Percentiles rank a stretch among this genome's conserved stretches.
Evolutionary conservation across 2,888 invertebrate genomes (phyloP).

Genomic region (Idaea dimidiata): DNA sequence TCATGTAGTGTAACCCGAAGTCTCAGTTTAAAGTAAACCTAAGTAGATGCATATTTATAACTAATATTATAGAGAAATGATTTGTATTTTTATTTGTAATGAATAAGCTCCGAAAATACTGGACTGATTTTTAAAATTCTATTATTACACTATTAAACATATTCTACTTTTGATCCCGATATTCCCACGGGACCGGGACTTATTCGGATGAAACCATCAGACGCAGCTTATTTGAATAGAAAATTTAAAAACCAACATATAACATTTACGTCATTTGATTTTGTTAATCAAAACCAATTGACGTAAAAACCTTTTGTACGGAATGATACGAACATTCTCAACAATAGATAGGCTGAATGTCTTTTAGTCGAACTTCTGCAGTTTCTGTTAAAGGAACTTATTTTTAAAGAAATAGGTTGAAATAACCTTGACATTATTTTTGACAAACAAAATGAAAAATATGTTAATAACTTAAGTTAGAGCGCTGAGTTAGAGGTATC

Average conservation of each 20-base stretch:
- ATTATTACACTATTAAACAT: too few species aligned
- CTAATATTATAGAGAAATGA: too few species aligned
- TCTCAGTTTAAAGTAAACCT: too few species aligned
- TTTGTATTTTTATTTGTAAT: too few species aligned
- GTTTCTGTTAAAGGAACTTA: background rate
- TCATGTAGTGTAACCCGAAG: too few species aligned
- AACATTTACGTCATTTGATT: background rate
- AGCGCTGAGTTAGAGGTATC: background rate
- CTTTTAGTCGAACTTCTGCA: background rate
- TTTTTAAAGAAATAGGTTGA: slow-evolving; percentile 16
- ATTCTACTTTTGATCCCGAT: too few species aligned
- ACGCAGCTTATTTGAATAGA: too few species aligned
- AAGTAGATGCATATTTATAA: too few species aligned
- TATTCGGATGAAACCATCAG: too few species aligned
- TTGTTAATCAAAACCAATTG: slow-evolving; percentile 25
- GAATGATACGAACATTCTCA: slow-evolving; percentile 31
- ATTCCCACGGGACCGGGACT: too few species aligned
- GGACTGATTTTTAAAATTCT: too few species aligned
- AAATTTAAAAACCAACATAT: background rate
- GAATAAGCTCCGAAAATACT: too few species aligned
- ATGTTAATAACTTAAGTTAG: background rate
- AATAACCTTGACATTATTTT: background rate
- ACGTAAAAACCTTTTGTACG: slow-evolving; percentile 25
- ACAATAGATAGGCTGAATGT: slow-evolving; percentile 17
- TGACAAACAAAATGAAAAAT: background rate